Base-by-base conservation (phyloP, 2,113 vertebrate species). In the Pomatostomus ruficeps region DNA sequence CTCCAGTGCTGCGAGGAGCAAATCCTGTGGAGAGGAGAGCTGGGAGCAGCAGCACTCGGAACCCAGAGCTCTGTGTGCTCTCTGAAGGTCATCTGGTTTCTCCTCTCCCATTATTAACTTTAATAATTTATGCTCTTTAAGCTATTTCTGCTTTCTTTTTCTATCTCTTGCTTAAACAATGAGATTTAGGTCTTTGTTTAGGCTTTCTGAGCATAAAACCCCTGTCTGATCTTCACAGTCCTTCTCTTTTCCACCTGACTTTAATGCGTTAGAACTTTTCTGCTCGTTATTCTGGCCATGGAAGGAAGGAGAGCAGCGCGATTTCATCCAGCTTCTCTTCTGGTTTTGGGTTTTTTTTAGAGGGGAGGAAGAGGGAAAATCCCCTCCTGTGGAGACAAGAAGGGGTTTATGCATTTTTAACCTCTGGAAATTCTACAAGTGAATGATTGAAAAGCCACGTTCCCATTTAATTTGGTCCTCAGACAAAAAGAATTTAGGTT, bases 101-200 rank as follows among this genome's bases (percentile, higher is more conserved):
- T 57, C 73, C 36, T 78, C 23, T 40, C 35, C 70, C n/a, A 9
- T 96, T 78, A 71, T 35, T 49, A 72, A 51, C 17, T 75, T 71
- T 70, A 94, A 94, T 79, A 91, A 95, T 85, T 93, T 40, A 89
- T 76, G 55, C 15, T 66, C 67, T 59, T 88, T 73, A 70, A 94
- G 67, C 16, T 48, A 71, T 75, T 80, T 72, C 81, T 89, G 62
- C 54, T 85, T 79, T 81, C 52, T 71, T 51, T 74, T 68, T 74
- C 6, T 73, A 54, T 33, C 38, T 71, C 52, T 67, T 68, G 45
- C 18, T 79, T 57, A 67, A 91, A 57, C 29, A 73, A 75, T 36
- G 36, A 87, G 40, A 70, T 84, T 48, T 45, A 43, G 24, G 54
- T 61, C 46, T 76, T 66, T 88, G 45, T 75, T 78, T 71, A 43